Conservation (phyloP, 1,140 invertebrate genomes). For the Globodera rostochiensis region DNA sequence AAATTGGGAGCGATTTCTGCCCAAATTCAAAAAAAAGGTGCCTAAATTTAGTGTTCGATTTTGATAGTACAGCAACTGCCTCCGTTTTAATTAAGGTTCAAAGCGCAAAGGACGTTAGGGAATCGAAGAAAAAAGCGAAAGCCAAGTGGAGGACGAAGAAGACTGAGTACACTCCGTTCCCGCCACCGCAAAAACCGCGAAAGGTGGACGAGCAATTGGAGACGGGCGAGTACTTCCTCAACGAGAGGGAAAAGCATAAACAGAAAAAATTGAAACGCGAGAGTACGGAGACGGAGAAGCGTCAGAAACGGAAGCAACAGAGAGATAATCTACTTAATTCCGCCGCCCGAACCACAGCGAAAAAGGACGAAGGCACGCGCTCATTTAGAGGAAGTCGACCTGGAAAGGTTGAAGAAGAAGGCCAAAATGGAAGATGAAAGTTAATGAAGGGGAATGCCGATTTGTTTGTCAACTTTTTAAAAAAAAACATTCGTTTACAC, state of each 20-base stretch:
- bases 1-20: conserved; percentile 94
- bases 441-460: background rate
- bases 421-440: conserved; percentile 27
- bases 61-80: background rate
- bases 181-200: conserved; percentile 79
- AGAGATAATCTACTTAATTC: conserved; percentile 29
- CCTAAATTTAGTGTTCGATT: background rate
- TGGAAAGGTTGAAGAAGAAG: conserved; percentile 53
- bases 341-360: conserved; percentile 31
- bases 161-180: conserved; percentile 94
- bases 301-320: conserved; percentile 37
- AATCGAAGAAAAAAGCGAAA: conserved; percentile 78
- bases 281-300: conserved; percentile 24
- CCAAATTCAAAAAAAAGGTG: conserved; percentile 89
- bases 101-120: conserved; percentile 75
- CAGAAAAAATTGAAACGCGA: conserved; percentile 33
- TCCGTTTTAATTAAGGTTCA: conserved; percentile 47
- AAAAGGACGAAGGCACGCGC: conserved; percentile 25
- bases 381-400: conserved; percentile 32
- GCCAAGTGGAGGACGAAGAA: conserved; percentile 77
- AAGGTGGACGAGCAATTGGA: conserved; percentile 88
- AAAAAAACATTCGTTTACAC: too few species aligned
- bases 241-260: conserved; percentile 66
- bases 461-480: too few species aligned
- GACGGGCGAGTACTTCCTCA: conserved; percentile 94